Evolutionary conservation across 2,797 vertebrate genomes (phyloP).

Genomic region (Karalla daura): DNA sequence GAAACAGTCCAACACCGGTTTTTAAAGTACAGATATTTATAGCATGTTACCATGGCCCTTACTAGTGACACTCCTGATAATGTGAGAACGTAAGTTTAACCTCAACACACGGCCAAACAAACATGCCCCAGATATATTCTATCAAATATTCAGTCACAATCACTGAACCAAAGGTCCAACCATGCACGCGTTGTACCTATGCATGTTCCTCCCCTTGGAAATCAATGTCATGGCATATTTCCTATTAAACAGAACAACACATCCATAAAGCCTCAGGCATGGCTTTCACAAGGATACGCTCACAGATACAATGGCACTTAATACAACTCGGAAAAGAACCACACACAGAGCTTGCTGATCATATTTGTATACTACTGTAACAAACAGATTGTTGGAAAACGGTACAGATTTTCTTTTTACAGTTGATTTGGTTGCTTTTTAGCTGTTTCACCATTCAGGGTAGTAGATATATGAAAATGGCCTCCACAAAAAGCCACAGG

Average conservation of each 20-base stretch:
- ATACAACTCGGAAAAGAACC: constrained; percentile 68
- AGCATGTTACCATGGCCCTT: constrained; percentile 43
- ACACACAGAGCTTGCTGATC: constrained; percentile 72
- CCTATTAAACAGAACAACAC: constrained; percentile 78
- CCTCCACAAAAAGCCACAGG: constrained; percentile 51
- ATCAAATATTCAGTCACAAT: constrained; percentile 36
- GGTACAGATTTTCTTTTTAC: constrained; percentile 56
- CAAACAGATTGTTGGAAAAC: constrained; percentile 53
- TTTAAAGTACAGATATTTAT: constrained; percentile 53
- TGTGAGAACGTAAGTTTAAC: constrained; percentile 50
- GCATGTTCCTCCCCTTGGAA: constrained; percentile 47
- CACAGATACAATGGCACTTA: constrained; percentile 79
- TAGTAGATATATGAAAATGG: constrained; percentile 37
- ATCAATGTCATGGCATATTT: constrained; percentile 78
- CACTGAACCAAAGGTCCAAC: constrained; percentile 39
- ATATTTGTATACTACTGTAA: constrained; percentile 56
- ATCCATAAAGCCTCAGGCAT: constrained; percentile 83
- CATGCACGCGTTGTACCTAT: constrained; percentile 53
- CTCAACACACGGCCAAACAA: constrained; percentile 49
- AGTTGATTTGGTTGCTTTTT: constrained; percentile 66
- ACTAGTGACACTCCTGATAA: constrained; percentile 49
- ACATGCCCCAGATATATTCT: constrained; percentile 12
- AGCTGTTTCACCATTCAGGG: constrained; percentile 58
- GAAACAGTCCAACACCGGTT: constrained; percentile 69
- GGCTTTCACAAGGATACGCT: constrained; percentile 79